Conservation (phyloP, 2,113 vertebrate genomes). For the Cyrtonyx montezumae region DNA sequence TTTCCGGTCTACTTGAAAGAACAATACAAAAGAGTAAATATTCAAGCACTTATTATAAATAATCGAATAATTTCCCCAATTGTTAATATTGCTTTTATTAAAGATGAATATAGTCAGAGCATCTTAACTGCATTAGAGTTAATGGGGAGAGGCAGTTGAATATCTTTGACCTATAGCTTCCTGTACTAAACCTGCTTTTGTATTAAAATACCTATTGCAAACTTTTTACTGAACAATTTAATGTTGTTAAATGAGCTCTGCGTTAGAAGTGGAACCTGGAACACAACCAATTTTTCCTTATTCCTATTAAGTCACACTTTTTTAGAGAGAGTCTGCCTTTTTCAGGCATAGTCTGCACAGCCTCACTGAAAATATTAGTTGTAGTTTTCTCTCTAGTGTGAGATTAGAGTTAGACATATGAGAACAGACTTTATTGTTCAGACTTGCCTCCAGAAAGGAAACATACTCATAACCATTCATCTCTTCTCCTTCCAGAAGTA, state of each 20-base stretch:
- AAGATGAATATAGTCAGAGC: neutral
- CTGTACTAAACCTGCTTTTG: neutral
- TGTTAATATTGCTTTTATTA: neutral
- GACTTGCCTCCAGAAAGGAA: slow-evolving; percentile 16
- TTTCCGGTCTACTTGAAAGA: neutral
- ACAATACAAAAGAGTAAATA: too few species aligned
- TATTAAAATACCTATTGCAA: neutral
- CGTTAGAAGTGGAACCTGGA: neutral
- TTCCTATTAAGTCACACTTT: neutral
- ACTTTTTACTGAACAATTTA: neutral
- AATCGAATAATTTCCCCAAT: neutral
- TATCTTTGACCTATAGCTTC: neutral
- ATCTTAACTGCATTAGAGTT: neutral
- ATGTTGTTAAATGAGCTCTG: neutral
- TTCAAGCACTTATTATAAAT: neutral
- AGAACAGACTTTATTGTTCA: neutral
- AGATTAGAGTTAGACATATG: neutral
- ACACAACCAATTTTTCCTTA: neutral
- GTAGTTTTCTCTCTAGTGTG: neutral
- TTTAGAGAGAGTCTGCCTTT: neutral
- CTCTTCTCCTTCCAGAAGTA: neutral
- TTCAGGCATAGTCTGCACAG: neutral
- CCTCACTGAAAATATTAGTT: neutral
- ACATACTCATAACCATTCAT: neutral
- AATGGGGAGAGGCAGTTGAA: neutral